Conservation (phyloP, 2,888 invertebrate species). For the Tolmerus cingulatus region DNA sequence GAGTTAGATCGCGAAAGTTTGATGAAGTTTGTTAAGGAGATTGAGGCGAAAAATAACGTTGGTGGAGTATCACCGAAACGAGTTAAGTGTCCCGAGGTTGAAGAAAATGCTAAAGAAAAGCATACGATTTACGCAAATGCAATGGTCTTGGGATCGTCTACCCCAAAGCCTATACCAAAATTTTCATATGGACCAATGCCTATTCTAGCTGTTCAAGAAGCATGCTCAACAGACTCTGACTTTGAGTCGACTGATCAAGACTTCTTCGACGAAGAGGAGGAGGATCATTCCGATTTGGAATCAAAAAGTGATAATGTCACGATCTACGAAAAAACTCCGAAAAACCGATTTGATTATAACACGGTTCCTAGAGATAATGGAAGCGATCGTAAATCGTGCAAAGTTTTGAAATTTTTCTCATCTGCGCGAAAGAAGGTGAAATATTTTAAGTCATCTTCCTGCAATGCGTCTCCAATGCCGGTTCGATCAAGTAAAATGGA, state of each 20-base stretch:
- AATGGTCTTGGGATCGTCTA: not conserved
- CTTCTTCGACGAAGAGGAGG: slow-evolving; percentile 45
- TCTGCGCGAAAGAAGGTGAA: slow-evolving; percentile 53
- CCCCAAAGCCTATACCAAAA: not conserved
- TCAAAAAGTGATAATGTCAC: slow-evolving; percentile 20
- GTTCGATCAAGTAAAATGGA: slow-evolving; percentile 47
- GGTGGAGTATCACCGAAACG: not conserved
- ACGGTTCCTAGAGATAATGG: not conserved
- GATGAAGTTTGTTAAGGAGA: slow-evolving; percentile 57
- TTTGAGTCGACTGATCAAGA: slow-evolving; percentile 53
- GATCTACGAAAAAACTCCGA: slow-evolving; percentile 7
- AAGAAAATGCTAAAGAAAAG: not conserved
- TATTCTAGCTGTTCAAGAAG: not conserved
- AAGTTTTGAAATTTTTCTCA: slow-evolving; percentile 59
- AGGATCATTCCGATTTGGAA: slow-evolving; percentile 1
- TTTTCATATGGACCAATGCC: slow-evolving; percentile 19
- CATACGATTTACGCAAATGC: slow-evolving; percentile 28
- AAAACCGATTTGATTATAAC: not conserved
- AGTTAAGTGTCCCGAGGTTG: not conserved
- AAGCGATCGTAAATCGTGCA: slow-evolving; percentile 49
- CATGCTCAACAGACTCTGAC: slow-evolving; percentile 52
- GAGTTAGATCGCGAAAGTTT: slow-evolving; percentile 60
- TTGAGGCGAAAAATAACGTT: slow-evolving; percentile 52
- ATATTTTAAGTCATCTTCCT: slow-evolving; percentile 46
- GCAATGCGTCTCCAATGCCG: slow-evolving; percentile 55